phyloP scores from a whole-genome alignment of 2,888 invertebrate genomes.

The Agrypnus murinus region DNA sequence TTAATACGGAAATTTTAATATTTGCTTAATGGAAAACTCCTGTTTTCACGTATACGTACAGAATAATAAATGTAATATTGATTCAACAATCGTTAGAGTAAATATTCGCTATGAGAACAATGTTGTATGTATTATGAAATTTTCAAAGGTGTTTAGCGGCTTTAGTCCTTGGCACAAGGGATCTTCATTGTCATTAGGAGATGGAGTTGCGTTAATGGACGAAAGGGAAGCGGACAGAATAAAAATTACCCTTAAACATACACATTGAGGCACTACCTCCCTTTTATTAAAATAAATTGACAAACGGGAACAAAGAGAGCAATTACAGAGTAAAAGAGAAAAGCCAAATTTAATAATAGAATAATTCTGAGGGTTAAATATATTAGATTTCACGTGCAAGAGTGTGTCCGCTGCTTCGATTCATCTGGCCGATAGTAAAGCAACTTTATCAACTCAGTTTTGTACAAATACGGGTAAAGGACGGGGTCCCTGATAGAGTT shows the following conservation, averaged over 20 bases:
- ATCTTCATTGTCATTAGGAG: constrained; percentile 40
- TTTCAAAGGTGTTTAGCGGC: constrained; percentile 37
- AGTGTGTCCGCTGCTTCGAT: constrained; percentile 31
- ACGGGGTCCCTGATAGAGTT: constrained; percentile 42
- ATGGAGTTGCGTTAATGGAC: constrained; percentile 39
- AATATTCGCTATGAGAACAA: neutral
- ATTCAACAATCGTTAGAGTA: constrained; percentile 11
- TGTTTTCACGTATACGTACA: constrained; percentile 19
- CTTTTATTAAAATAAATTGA: constrained; percentile 31
- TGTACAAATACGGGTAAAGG: constrained; percentile 45
- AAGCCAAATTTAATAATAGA: constrained; percentile 4
- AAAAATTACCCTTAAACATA: constrained; percentile 40
- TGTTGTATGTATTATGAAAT: constrained; percentile 25
- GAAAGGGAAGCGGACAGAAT: constrained; percentile 35
- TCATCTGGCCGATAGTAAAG: constrained; percentile 38
- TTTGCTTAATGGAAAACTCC: constrained; percentile 21
- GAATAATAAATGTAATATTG: constrained; percentile 29
- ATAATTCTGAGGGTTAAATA: constrained; percentile 9
- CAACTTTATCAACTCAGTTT: constrained; percentile 41
- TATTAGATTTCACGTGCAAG: neutral
- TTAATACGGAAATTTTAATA: constrained; percentile 4
- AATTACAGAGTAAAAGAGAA: neutral
- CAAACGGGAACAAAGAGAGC: neutral
- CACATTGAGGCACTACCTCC: neutral
- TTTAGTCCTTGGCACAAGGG: constrained; percentile 24